Percentiles rank a stretch among this genome's conserved stretches.
These are phyloP conservation scores for Melanostigma gelatinosum DNA, from an alignment of 2,113 vertebrate genomes.

Conservation along the genomic window DNA sequence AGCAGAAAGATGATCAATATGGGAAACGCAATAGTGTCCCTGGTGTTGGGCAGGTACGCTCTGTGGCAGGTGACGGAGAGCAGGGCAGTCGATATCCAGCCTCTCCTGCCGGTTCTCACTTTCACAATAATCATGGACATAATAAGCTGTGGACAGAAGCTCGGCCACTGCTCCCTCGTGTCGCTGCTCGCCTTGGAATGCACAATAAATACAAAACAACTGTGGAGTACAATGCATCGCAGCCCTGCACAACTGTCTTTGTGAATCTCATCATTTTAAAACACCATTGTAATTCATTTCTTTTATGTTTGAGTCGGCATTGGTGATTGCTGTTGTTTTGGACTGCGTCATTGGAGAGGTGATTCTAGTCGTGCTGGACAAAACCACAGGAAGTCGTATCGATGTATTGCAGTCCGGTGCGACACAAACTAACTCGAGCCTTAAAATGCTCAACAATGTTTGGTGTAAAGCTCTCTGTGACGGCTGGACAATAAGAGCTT, in stretches of 20 bases:
- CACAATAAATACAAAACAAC: not conserved
- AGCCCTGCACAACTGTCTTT: not conserved
- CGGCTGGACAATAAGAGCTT: conserved; percentile 19
- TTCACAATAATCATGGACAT: not conserved
- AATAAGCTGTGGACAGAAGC: not conserved
- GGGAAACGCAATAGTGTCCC: not conserved
- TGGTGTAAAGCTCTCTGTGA: not conserved
- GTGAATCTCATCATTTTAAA: not conserved
- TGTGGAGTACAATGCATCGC: not conserved
- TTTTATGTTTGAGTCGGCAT: not conserved
- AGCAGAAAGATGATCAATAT: conserved; percentile 21
- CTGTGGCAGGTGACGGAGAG: not conserved
- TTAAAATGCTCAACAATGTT: not conserved
- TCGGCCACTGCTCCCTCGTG: not conserved
- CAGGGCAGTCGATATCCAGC: not conserved
- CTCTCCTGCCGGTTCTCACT: not conserved
- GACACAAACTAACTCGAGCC: not conserved
- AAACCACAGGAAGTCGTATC: not conserved
- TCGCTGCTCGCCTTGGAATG: not conserved
- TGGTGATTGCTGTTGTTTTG: not conserved
- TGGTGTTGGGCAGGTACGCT: not conserved
- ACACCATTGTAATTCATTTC: too few species aligned
- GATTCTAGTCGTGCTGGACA: not conserved
- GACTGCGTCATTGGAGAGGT: too few species aligned
- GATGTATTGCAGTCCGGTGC: not conserved